Evolutionary conservation across 2,113 vertebrate genomes (phyloP), one percentile per base, ranked within the genome.

Genomic region (Pogonocichla stellata): DNA sequence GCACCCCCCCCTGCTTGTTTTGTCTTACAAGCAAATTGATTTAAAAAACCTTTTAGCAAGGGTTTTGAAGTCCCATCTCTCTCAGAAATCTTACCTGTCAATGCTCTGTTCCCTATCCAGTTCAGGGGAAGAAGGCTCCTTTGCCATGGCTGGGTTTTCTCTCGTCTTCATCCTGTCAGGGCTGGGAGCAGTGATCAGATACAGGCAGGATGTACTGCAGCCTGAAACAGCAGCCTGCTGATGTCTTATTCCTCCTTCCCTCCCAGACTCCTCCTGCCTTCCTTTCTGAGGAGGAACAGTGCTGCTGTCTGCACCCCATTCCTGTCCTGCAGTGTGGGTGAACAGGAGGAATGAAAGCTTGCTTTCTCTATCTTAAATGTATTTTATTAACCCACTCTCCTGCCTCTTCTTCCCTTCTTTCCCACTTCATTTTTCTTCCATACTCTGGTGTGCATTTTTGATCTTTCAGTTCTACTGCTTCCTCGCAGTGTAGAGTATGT

Each of bases 21-120:
- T 42, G 48, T 74, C 43, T 92, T 71, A 67, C 20, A 48, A 95
- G 70, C 31, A 89, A 66, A 96, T 88, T 47, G 93, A 82, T 94
- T 88, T 75, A 0, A 5, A 42, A 25, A 90, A 78, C n/a, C 74
- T 95, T 86, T 83, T 56, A 78, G 60, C 19, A 13, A 78, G 64
- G 71, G 75, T 85, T 93, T 88, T 83, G 79, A 78, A 93, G 82
- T 62, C 40, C 3, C 1, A 0, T 40, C 64, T 94, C 65, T 86
- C 31, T 77, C 74, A 70, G 62, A 70, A 82, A 51, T 64, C 69
- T 67, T 36, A 56, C 78, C 86, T 60, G 45, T n/a, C 54, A 19
- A 6, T 71, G 36, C 67, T 45, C 47, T 40, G 45, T 51, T 80
- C 66, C 8, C 40, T 40, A 0, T 26, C 15, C n/a, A 33, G 51